Conservation (phyloP, 2,113 vertebrate genomes). For the Lates calcarifer region DNA sequence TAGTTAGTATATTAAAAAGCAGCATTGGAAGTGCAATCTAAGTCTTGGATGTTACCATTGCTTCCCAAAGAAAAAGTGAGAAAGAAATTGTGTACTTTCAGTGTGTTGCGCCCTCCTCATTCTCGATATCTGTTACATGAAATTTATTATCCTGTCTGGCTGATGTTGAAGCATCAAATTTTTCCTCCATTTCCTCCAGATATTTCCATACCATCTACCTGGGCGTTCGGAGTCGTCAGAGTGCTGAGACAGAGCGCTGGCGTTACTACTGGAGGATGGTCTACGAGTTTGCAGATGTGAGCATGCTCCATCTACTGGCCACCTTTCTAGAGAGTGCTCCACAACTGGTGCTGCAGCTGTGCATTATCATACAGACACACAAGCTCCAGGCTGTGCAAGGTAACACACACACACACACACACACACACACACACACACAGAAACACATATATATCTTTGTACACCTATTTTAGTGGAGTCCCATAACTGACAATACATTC, state of each 20-base stretch:
- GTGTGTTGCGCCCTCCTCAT: background rate
- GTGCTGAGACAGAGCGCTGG: constrained; percentile 93
- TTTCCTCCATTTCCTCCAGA: constrained; percentile 76
- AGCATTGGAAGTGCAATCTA: background rate
- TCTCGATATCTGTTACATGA: background rate
- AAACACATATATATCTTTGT: too few species aligned
- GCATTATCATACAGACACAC: constrained; percentile 97
- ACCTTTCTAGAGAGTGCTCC: constrained; percentile 99
- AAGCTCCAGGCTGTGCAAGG: constrained; percentile 97
- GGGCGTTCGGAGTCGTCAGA: constrained; percentile 92
- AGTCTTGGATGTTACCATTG: background rate
- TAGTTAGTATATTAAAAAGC: background rate
- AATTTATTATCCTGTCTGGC: background rate
- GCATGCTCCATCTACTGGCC: constrained; percentile 98
- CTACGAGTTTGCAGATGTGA: constrained; percentile 97
- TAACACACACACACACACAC: constrained; percentile 70
- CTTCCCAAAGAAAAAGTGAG: background rate
- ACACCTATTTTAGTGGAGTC: too few species aligned
- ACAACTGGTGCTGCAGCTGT: constrained; percentile 98
- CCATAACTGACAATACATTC: too few species aligned
- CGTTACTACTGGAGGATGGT: constrained; percentile 98
- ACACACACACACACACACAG: too few species aligned
- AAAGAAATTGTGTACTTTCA: background rate
- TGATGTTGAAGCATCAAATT: background rate
- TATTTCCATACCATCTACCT: constrained; percentile 98